These are phyloP conservation scores for Ceratina japonica DNA, from an alignment of 1,140 invertebrate genomes.

Conservation along the genomic window DNA sequence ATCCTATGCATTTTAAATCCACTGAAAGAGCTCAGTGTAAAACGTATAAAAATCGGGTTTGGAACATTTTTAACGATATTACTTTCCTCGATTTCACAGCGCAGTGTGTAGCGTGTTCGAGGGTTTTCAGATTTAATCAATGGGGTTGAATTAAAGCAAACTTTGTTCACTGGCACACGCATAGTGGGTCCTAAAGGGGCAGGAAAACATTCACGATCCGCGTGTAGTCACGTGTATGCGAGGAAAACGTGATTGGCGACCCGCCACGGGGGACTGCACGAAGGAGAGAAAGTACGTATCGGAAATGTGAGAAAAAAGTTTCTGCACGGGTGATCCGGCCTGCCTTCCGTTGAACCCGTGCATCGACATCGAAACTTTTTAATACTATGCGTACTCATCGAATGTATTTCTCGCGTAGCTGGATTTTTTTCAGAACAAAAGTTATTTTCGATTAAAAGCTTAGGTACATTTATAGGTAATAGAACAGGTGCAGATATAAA, in stretches of 20 bases:
- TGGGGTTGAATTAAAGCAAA: conserved; percentile 10
- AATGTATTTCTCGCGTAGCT: not conserved
- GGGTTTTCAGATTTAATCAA: conserved; percentile 16
- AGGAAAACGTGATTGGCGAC: conserved; percentile 11
- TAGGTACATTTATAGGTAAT: too few relatives aligned
- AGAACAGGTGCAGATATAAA: too few relatives aligned
- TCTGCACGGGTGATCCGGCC: conserved; percentile 1
- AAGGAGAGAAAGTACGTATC: not conserved
- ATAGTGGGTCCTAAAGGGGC: not conserved
- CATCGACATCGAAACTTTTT: conserved; percentile 5
- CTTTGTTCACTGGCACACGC: not conserved
- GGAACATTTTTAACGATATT: conserved; percentile 1
- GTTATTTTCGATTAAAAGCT: too few relatives aligned
- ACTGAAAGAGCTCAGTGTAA: too few relatives aligned
- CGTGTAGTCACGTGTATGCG: conserved; percentile 7
- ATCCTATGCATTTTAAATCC: too few relatives aligned
- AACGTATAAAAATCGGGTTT: too few relatives aligned
- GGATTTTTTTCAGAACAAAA: not conserved
- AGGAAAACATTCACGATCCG: conserved; percentile 8
- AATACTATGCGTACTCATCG: not conserved
- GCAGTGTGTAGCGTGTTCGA: not conserved
- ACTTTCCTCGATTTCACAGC: not conserved
- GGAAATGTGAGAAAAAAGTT: conserved; percentile 1
- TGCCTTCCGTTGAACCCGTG: not conserved
- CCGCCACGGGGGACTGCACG: not conserved